Evolutionary conservation across 2,113 vertebrate genomes (phyloP).

Genomic region (Ictalurus furcatus): DNA sequence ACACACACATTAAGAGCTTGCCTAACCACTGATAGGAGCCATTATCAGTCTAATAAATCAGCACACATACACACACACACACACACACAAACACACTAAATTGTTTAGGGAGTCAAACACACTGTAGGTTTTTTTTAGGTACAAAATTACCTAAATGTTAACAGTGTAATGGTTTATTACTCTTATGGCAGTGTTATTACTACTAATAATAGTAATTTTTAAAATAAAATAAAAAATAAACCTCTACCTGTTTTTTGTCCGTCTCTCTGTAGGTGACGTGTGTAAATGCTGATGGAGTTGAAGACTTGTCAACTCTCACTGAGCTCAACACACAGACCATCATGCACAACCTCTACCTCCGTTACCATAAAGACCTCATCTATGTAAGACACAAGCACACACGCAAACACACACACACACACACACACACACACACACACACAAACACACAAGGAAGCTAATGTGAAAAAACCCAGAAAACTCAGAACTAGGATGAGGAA

Average conservation of each 20-base stretch:
- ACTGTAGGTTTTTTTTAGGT: background rate
- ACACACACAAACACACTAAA: background rate
- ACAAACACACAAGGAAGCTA: background rate
- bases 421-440: background rate
- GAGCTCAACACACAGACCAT: conserved; percentile 89
- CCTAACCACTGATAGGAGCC: background rate
- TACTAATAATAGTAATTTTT: background rate
- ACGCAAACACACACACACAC: background rate
- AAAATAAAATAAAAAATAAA: too few relatives aligned
- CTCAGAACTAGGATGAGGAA: background rate
- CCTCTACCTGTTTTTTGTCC: background rate
- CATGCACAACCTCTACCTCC: conserved; percentile 85
- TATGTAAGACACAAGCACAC: conserved; percentile 73
- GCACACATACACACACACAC: background rate
- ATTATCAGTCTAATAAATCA: background rate
- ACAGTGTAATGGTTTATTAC: background rate
- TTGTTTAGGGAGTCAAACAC: background rate
- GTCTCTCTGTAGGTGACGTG: conserved; percentile 70
- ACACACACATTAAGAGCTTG: background rate
- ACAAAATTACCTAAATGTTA: background rate
- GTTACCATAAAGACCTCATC: conserved; percentile 83
- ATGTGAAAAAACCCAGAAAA: background rate
- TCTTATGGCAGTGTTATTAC: too few relatives aligned
- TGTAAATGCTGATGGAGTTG: conserved; percentile 76
- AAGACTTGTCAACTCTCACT: conserved; percentile 87